phyloP scores from a whole-genome alignment of 1,140 invertebrate species.

The Pristionchus pacificus region DNA sequence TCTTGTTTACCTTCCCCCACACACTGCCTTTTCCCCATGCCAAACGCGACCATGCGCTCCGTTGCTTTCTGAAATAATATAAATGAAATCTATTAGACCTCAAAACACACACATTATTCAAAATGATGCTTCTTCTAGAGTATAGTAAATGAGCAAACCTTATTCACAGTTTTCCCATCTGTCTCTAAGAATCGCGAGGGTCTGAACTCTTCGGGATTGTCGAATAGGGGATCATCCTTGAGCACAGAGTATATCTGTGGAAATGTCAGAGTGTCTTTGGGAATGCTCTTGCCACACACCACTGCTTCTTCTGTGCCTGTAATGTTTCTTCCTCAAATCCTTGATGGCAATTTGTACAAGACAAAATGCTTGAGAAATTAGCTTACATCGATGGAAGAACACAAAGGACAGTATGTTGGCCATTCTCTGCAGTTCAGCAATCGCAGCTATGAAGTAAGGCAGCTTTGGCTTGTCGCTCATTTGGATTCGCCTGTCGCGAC shows the following conservation, averaged over 20 bases:
- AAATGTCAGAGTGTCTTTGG: conserved; percentile 10
- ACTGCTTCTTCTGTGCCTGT: neutral
- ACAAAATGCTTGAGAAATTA: no score
- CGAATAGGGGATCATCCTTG: conserved; percentile 3
- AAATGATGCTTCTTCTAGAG: no score
- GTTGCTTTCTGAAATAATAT: no score
- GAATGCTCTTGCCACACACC: conserved; percentile 11
- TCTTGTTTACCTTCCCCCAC: no score
- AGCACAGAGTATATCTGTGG: conserved; percentile 22
- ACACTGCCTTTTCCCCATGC: no score
- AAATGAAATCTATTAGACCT: no score
- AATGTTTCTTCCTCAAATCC: neutral
- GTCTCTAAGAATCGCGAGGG: conserved; percentile 6
- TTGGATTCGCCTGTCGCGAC: conserved; percentile 15
- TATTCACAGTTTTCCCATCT: conserved; percentile 17
- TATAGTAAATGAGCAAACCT: no score
- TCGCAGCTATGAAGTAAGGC: conserved; percentile 5
- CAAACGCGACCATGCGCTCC: no score
- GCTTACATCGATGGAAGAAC: neutral
- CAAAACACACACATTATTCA: no score
- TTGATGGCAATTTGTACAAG: no score
- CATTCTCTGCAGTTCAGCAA: conserved; percentile 21
- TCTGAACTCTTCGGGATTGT: conserved; percentile 21
- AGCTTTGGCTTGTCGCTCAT: neutral
- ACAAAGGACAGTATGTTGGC: no score